phyloP scores from a whole-genome alignment of 2,888 invertebrate genomes.

The Lepidonotus clava region DNA sequence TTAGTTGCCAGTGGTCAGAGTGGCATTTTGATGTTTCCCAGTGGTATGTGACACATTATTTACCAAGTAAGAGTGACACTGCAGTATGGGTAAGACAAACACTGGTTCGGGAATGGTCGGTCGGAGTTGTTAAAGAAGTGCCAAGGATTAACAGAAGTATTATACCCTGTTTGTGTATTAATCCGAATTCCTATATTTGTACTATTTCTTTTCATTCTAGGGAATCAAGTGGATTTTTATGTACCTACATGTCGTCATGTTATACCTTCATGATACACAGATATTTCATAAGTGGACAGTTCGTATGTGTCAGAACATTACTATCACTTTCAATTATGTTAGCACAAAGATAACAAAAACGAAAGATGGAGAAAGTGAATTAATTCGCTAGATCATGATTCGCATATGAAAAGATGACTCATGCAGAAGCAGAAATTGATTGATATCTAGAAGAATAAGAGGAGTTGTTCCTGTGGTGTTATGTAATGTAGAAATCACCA shows the following conservation, averaged over 20 bases:
- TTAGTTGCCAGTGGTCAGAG: no score
- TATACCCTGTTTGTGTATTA: no score
- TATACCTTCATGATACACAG: constrained; percentile 5
- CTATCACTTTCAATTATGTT: background rate
- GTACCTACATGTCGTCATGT: constrained; percentile 42
- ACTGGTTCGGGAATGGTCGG: no score
- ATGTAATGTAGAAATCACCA: background rate
- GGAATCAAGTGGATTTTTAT: constrained; percentile 30
- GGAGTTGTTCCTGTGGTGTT: background rate
- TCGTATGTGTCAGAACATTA: constrained; percentile 24
- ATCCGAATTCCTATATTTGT: constrained; percentile 25
- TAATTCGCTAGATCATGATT: background rate
- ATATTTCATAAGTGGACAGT: background rate
- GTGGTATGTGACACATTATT: no score
- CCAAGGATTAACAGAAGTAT: no score
- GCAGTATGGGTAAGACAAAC: no score
- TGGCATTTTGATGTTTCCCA: no score
- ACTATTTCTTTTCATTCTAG: constrained; percentile 45
- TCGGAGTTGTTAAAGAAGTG: no score
- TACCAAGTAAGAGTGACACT: no score
- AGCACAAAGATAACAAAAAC: background rate
- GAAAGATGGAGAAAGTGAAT: background rate
- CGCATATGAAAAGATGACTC: background rate
- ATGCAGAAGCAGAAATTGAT: background rate
- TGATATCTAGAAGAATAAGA: background rate